These are phyloP conservation scores for Suncus etruscus DNA, from an alignment of 2,113 vertebrate genomes.

Conservation along the genomic window DNA sequence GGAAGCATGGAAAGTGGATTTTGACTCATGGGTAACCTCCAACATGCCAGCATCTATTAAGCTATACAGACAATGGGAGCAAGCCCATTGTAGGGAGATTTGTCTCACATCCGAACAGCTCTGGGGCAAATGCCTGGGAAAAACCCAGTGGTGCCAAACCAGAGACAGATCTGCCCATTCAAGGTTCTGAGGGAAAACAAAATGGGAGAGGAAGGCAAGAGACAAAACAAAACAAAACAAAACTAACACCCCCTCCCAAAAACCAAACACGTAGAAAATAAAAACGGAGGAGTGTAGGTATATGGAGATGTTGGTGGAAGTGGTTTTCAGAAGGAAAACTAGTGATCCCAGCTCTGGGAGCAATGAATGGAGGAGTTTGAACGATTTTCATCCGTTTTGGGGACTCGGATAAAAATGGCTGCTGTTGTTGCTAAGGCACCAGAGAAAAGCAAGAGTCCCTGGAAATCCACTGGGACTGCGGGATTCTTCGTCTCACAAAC, in stretches of 20 bases:
- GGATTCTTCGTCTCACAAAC: slow-evolving; percentile 84
- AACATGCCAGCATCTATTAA: slow-evolving; percentile 94
- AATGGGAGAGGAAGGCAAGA: slow-evolving; percentile 75
- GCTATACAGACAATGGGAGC: slow-evolving; percentile 95
- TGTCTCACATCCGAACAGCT: slow-evolving; percentile 92
- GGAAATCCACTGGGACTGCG: slow-evolving; percentile 82
- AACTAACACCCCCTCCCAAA: no score
- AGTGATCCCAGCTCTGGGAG: slow-evolving; percentile 81
- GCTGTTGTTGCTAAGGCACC: slow-evolving; percentile 81
- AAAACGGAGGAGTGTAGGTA: slow-evolving; percentile 48
- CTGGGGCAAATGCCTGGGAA: slow-evolving; percentile 94
- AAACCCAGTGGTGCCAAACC: slow-evolving; percentile 94
- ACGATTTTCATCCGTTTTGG: slow-evolving; percentile 80
- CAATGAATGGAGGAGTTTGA: slow-evolving; percentile 80
- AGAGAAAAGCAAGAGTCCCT: slow-evolving; percentile 88
- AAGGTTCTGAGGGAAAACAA: slow-evolving; percentile 88
- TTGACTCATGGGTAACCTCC: slow-evolving; percentile 92
- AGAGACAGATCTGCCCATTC: slow-evolving; percentile 94
- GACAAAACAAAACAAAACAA: slow-evolving; percentile 43
- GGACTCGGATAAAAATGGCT: slow-evolving; percentile 81
- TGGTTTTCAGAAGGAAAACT: slow-evolving; percentile 81
- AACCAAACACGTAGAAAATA: background rate
- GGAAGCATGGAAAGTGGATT: slow-evolving; percentile 90
- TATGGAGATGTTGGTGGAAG: slow-evolving; percentile 76
- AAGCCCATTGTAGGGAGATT: slow-evolving; percentile 93